Evolutionary conservation across 2,797 vertebrate species (phyloP).

Genomic region (Hoplostethus mediterraneus): DNA sequence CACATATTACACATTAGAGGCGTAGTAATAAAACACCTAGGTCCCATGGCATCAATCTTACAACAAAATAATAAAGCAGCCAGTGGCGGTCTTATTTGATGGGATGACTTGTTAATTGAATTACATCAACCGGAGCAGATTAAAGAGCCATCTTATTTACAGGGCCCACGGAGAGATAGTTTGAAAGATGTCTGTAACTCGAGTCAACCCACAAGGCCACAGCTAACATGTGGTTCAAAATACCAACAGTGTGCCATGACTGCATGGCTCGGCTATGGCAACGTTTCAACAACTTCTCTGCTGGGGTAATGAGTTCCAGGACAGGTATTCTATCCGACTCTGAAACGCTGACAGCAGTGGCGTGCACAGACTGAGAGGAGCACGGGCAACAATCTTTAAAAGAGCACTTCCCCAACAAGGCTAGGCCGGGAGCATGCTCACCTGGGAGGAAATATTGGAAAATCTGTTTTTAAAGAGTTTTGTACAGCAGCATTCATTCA

Average conservation of each 20-base stretch:
- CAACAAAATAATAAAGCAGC: slow-evolving; percentile 28
- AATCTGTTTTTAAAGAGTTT: background rate
- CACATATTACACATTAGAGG: background rate
- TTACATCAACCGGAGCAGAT: slow-evolving; percentile 77
- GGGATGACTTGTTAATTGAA: slow-evolving; percentile 21
- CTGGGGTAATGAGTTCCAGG: background rate
- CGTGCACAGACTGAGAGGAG: no score
- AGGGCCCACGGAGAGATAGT: slow-evolving; percentile 29
- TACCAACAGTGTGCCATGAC: slow-evolving; percentile 29
- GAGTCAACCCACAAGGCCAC: slow-evolving; percentile 57
- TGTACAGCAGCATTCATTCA: background rate
- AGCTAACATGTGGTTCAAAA: slow-evolving; percentile 48
- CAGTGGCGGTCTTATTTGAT: no score
- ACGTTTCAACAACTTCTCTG: background rate
- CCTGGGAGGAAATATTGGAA: no score
- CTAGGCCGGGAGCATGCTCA: no score
- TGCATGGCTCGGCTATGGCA: slow-evolving; percentile 53
- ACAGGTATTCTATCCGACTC: background rate
- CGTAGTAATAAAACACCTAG: slow-evolving; percentile 41
- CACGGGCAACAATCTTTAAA: no score
- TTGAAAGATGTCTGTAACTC: slow-evolving; percentile 67
- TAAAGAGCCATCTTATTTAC: slow-evolving; percentile 59
- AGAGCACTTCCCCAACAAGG: no score
- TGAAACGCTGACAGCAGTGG: slow-evolving; percentile 1
- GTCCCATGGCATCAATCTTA: slow-evolving; percentile 40